Conservation (phyloP, 1,140 invertebrate genomes). For the Cephus cinctus region DNA sequence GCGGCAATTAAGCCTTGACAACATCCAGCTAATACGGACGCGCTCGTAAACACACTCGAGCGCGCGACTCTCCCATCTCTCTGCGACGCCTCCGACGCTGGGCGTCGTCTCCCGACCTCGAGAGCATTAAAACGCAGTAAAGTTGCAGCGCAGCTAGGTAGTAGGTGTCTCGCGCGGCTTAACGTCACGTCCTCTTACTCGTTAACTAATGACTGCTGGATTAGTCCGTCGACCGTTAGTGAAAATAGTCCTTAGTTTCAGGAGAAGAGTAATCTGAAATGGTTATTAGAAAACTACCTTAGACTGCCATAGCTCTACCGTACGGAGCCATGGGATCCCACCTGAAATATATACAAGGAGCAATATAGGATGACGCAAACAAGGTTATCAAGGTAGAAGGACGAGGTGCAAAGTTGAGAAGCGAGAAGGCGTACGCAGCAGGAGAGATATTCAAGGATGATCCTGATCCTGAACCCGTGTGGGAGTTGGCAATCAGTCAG, state of each 20-base stretch:
- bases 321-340: too few relatives aligned
- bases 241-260: too few relatives aligned
- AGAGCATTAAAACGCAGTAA: slow-evolving; percentile 24
- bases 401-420: background rate
- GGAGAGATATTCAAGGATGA: slow-evolving; percentile 8
- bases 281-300: too few relatives aligned
- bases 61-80: slow-evolving; percentile 20
- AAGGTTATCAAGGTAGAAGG: too few relatives aligned
- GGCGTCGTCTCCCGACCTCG: slow-evolving; percentile 21
- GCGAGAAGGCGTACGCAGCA: slow-evolving; percentile 9
- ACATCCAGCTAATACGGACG: slow-evolving; percentile 37
- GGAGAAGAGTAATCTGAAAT: too few relatives aligned
- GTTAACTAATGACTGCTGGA: slow-evolving; percentile 8
- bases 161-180: slow-evolving; percentile 4
- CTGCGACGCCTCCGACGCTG: slow-evolving; percentile 20
- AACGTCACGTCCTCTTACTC: background rate
- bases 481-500: slow-evolving; percentile 52
- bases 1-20: slow-evolving; percentile 40
- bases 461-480: slow-evolving; percentile 9
- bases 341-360: too few relatives aligned
- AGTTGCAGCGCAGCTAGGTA: too few relatives aligned
- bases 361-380: too few relatives aligned
- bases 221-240: too few relatives aligned
- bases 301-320: too few relatives aligned
- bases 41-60: slow-evolving; percentile 41